These are phyloP conservation scores for Pelusios castaneus DNA, from an alignment of 2,113 vertebrate species.

Conservation along the genomic window DNA sequence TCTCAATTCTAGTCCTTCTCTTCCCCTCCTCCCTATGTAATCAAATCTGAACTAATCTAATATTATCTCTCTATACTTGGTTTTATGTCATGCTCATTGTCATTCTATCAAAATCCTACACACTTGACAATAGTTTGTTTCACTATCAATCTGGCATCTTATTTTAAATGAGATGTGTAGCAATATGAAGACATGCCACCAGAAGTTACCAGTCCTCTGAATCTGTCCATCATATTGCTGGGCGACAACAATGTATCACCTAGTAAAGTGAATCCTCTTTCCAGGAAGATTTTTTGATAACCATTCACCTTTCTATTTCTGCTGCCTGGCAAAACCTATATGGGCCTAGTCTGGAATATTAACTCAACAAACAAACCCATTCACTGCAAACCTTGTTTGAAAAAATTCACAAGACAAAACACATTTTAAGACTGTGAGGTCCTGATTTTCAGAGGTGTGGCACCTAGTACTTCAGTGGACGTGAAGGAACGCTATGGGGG, in stretches of 20 bases:
- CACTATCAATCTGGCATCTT: not conserved
- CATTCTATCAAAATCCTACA: not conserved
- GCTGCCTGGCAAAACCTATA: not conserved
- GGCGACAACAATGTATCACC: not conserved
- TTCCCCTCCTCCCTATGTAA: not conserved
- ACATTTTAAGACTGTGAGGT: not conserved
- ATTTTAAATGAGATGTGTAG: conserved; percentile 14
- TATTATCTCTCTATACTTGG: not conserved
- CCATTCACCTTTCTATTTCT: not conserved
- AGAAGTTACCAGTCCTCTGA: conserved; percentile 37
- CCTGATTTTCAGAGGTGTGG: not conserved
- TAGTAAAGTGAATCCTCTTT: not conserved
- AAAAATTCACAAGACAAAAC: not conserved
- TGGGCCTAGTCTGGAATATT: not conserved
- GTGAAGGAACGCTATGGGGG: not conserved
- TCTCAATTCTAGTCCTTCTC: not conserved
- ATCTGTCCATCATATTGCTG: conserved; percentile 14
- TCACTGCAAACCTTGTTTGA: not conserved
- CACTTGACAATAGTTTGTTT: conserved; percentile 9
- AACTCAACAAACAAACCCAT: not conserved
- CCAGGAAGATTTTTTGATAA: not conserved
- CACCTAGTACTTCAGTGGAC: rapidly evolving
- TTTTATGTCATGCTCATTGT: not conserved
- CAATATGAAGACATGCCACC: not conserved
- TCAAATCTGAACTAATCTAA: not conserved